Conservation (phyloP, 2,797 vertebrate genomes). For the Phrynocephalus guinanensis region DNA sequence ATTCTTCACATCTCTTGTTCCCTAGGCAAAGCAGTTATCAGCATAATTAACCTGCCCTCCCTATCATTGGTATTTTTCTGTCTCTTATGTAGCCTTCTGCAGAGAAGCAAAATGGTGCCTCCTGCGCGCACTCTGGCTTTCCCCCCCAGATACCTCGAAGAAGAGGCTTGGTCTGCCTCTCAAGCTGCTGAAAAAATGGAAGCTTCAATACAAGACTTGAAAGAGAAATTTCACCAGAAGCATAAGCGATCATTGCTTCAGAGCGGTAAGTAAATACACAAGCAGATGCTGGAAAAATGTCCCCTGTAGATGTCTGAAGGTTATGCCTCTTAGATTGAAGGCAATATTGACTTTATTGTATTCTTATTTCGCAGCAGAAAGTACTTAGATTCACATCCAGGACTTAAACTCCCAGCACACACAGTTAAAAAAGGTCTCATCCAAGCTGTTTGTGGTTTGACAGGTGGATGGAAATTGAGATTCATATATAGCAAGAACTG, state of each 20-base stretch:
- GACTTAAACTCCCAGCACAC: not conserved
- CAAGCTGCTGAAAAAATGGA: conserved; percentile 87
- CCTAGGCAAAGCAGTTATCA: not conserved
- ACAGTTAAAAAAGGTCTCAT: conserved; percentile 8
- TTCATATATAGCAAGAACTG: not conserved
- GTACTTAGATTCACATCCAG: not conserved
- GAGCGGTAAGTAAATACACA: conserved; percentile 74
- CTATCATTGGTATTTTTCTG: conserved; percentile 35
- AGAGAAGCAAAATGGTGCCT: conserved; percentile 53
- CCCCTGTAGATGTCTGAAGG: conserved; percentile 39
- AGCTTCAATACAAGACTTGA: conserved; percentile 76
- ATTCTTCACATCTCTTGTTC: not conserved
- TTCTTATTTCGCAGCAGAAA: not conserved
- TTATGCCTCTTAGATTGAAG: conserved; percentile 46
- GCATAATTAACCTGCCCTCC: not conserved
- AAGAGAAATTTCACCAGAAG: conserved; percentile 68
- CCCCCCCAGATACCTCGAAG: conserved; percentile 75
- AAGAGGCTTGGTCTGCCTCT: conserved; percentile 75
- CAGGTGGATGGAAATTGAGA: not conserved
- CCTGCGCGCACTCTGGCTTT: conserved; percentile 74
- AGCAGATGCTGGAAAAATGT: not conserved
- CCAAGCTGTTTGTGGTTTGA: not conserved
- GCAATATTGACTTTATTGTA: conserved; percentile 33
- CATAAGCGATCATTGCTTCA: conserved; percentile 69
- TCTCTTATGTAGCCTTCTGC: conserved; percentile 66